Conservation (phyloP, 2,113 vertebrate species). For the Tupaia tana region DNA sequence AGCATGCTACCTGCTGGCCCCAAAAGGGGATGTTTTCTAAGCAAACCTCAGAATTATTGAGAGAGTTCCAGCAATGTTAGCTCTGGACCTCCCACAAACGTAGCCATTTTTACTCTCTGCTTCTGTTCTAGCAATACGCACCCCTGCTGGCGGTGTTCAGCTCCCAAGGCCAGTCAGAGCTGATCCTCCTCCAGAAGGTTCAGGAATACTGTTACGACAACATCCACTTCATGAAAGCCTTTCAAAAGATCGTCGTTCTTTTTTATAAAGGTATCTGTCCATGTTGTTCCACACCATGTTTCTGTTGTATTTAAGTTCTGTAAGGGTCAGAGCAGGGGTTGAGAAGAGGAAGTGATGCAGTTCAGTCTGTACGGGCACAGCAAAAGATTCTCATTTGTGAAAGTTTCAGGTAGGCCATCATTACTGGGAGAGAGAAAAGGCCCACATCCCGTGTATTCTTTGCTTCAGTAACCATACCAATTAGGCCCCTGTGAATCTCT, state of each 20-base stretch:
- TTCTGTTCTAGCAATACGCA: slow-evolving; percentile 90
- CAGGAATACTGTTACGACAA: slow-evolving; percentile 97
- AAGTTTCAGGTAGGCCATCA: not conserved
- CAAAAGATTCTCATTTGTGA: not conserved
- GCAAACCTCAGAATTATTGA: not conserved
- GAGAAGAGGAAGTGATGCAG: not conserved
- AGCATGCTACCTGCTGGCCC: not conserved
- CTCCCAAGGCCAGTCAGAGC: slow-evolving; percentile 94
- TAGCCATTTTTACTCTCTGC: not conserved
- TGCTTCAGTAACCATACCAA: not conserved
- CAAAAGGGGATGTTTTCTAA: slow-evolving; percentile 7
- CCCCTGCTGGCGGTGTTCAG: slow-evolving; percentile 95
- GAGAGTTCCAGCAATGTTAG: not conserved
- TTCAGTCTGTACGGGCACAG: not conserved
- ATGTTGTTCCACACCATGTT: accelerated
- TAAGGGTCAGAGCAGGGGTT: too few relatives aligned
- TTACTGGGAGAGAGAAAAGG: not conserved
- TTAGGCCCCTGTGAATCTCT: not conserved
- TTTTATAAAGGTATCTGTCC: slow-evolving; percentile 93
- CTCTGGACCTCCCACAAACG: accelerated
- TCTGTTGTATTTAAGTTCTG: not conserved
- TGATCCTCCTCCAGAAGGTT: slow-evolving; percentile 93
- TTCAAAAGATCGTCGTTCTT: slow-evolving; percentile 97
- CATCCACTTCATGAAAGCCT: slow-evolving; percentile 97
- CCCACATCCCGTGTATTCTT: accelerated